A percentile compares a stretch with the other conserved stretches of the same genome.
Evolutionary conservation across 2,797 vertebrate genomes (phyloP).

Genomic region (Sebastiscus albofasciatus): DNA sequence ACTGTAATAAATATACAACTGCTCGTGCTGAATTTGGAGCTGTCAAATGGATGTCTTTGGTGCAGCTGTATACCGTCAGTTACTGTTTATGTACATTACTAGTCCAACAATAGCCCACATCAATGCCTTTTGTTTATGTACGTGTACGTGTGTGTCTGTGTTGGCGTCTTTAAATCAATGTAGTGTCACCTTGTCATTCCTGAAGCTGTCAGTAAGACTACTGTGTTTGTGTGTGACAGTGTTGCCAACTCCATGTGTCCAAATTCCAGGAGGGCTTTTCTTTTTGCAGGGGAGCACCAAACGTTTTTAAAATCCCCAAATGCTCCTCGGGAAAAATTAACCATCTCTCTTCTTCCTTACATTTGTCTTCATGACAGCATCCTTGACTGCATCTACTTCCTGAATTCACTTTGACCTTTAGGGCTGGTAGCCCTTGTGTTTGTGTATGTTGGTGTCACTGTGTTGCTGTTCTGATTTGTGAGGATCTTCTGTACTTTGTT

Average conservation of each 20-base stretch:
- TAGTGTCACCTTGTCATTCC: conserved; percentile 50
- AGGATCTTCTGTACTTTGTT: conserved; percentile 13
- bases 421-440: neutral
- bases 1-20: neutral
- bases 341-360: neutral
- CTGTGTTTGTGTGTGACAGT: conserved; percentile 8
- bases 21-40: neutral
- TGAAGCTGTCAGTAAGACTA: neutral
- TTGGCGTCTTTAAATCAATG: conserved; percentile 23
- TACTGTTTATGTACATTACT: neutral
- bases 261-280: conserved; percentile 31
- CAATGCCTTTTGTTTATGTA: conserved; percentile 35
- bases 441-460: conserved; percentile 19
- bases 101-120: conserved; percentile 9
- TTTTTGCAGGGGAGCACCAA: neutral
- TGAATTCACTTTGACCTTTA: neutral
- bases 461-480: conserved; percentile 1
- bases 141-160: conserved; percentile 10
- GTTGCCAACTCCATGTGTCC: neutral
- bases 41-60: neutral
- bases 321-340: neutral
- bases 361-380: neutral
- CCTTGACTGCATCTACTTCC: neutral
- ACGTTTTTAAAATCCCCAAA: neutral
- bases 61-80: conserved; percentile 8